Conservation (phyloP, 2,888 invertebrate species). For the Drosophila niveifrons region DNA sequence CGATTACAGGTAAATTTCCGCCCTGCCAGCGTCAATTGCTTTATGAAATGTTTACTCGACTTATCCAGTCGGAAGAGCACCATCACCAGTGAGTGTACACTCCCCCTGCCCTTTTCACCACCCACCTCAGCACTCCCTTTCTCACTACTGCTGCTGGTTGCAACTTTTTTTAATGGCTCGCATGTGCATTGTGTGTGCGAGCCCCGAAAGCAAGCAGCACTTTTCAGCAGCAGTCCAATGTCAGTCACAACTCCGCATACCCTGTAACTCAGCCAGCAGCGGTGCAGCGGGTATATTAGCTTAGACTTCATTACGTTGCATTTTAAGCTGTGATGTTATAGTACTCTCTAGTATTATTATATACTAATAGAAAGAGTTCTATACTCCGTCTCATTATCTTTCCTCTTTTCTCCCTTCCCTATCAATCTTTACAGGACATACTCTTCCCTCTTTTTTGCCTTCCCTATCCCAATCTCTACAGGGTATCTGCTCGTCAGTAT, state of each 20-base stretch:
- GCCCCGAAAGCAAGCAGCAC: conserved; percentile 26
- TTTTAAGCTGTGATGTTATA: too few species aligned
- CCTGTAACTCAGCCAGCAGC: not conserved
- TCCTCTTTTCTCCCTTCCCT: too few species aligned
- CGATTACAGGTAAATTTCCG: conserved; percentile 58
- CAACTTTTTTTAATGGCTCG: conserved; percentile 69
- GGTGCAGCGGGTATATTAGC: not conserved
- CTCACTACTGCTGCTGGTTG: conserved; percentile 15
- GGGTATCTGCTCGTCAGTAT: conserved; percentile 16
- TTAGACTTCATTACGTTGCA: not conserved
- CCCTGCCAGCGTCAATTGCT: conserved; percentile 35
- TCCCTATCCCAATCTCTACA: not conserved
- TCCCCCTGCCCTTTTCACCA: too few species aligned
- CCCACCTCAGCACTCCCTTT: not conserved
- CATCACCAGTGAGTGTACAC: too few species aligned
- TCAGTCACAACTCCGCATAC: conserved; percentile 19
- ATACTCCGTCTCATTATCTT: too few species aligned
- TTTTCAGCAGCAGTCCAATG: conserved; percentile 6
- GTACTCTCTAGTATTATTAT: too few species aligned
- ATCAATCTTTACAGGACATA: too few species aligned
- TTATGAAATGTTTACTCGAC: conserved; percentile 49
- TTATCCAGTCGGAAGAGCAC: conserved; percentile 29
- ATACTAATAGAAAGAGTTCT: too few species aligned
- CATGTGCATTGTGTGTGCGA: conserved; percentile 53
- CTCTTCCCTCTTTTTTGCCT: too few species aligned